Conservation (phyloP, 2,888 invertebrate genomes). For the Blera fallax region DNA sequence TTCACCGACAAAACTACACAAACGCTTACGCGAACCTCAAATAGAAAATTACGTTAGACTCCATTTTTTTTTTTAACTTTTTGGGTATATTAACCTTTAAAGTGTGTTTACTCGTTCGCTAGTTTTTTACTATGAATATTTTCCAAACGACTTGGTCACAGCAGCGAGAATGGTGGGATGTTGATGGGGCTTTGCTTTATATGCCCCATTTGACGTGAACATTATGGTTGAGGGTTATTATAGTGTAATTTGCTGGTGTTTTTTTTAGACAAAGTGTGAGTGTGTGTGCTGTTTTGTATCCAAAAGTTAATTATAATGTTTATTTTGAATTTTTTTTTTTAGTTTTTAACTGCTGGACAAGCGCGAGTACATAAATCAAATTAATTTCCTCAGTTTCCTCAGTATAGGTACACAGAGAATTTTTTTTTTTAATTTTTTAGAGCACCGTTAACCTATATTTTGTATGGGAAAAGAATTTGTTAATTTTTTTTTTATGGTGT, state of each 20-base stretch:
- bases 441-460: constrained; percentile 9
- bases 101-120: constrained; percentile 35
- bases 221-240: constrained; percentile 38
- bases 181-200: constrained; percentile 18
- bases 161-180: neutral
- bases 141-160: constrained; percentile 38
- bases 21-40: constrained; percentile 38
- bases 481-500: neutral
- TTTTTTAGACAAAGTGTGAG: neutral
- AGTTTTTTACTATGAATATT: constrained; percentile 12
- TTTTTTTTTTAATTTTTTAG: neutral
- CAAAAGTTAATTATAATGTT: constrained; percentile 41
- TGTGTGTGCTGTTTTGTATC: neutral
- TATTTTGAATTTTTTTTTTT: neutral
- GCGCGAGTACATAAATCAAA: constrained; percentile 20
- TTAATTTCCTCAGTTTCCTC: neutral
- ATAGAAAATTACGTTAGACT: constrained; percentile 40
- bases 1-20: constrained; percentile 21
- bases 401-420: neutral
- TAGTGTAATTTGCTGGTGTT: neutral
- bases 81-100: constrained; percentile 57
- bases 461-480: neutral
- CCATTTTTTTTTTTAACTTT: constrained; percentile 1
- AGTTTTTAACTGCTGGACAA: constrained; percentile 2
- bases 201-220: constrained; percentile 50